phyloP scores from a whole-genome alignment of 2,113 vertebrate species.

The Anas platyrhynchos region DNA sequence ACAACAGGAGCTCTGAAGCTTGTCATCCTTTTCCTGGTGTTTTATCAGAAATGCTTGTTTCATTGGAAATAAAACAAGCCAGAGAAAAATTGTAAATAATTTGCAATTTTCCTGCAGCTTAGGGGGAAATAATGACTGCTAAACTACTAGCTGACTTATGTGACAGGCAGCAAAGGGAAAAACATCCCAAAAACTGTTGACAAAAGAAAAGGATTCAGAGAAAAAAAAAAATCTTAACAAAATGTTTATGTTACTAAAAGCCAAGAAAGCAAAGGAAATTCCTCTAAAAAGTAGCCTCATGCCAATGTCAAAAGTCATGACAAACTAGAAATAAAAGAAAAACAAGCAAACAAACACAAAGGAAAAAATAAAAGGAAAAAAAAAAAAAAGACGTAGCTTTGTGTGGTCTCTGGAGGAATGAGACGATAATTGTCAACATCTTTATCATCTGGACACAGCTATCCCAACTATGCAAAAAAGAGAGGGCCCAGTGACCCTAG shows the following conservation, averaged over 20 bases:
- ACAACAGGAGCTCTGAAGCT: background rate
- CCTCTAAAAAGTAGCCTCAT: conserved; percentile 9
- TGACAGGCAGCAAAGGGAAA: background rate
- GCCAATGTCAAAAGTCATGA: conserved; percentile 11
- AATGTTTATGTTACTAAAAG: conserved; percentile 5
- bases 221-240: background rate
- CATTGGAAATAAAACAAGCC: conserved; percentile 12
- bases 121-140: background rate
- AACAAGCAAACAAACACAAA: background rate
- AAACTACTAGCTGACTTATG: background rate
- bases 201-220: background rate
- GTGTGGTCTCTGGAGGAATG: conserved; percentile 27
- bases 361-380: conserved; percentile 37
- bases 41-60: background rate
- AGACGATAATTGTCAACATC: conserved; percentile 47
- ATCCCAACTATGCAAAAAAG: conserved; percentile 31
- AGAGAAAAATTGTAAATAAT: background rate
- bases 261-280: conserved; percentile 23
- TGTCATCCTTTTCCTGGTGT: background rate
- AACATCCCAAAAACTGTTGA: background rate
- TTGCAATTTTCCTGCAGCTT: background rate
- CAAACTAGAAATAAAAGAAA: conserved; percentile 26
- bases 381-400: conserved; percentile 42
- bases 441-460: conserved; percentile 47
- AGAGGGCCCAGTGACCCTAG: conserved; percentile 9